Evolutionary conservation across 2,888 invertebrate genomes (phyloP).

Genomic region (Metalampra italica): DNA sequence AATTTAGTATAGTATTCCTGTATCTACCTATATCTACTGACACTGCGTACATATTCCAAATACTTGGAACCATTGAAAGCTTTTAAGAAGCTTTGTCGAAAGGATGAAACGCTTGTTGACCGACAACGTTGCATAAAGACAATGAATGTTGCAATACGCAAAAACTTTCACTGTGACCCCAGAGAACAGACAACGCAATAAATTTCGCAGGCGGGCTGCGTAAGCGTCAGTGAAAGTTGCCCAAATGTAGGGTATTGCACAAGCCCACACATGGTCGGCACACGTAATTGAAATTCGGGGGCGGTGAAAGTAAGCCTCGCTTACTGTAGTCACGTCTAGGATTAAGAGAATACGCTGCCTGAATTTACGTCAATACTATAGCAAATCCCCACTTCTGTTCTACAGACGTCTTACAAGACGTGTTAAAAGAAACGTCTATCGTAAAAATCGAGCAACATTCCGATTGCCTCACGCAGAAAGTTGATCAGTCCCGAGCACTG

Average conservation of each 20-base stretch:
- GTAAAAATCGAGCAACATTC: slow-evolving; percentile 24
- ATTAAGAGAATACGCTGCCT: neutral
- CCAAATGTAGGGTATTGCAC: slow-evolving; percentile 75
- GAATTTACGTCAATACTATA: neutral
- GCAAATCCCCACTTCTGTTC: neutral
- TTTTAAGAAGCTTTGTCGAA: too few relatives aligned
- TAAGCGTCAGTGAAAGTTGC: slow-evolving; percentile 74
- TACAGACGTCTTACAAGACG: neutral
- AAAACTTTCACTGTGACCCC: slow-evolving; percentile 70
- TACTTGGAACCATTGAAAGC: too few relatives aligned
- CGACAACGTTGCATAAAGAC: too few relatives aligned
- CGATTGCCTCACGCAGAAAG: slow-evolving; percentile 9
- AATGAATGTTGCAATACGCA: slow-evolving; percentile 12
- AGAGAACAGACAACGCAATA: slow-evolving; percentile 63
- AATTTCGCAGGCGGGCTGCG: slow-evolving; percentile 69
- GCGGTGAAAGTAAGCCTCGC: slow-evolving; percentile 66
- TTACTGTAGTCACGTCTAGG: slow-evolving; percentile 31
- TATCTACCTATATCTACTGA: too few relatives aligned
- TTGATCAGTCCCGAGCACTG: slow-evolving; percentile 1
- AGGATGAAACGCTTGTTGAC: too few relatives aligned
- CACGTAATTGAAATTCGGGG: slow-evolving; percentile 72
- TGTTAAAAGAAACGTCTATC: slow-evolving; percentile 9
- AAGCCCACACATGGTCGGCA: slow-evolving; percentile 48
- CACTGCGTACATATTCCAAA: too few relatives aligned
- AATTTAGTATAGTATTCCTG: too few relatives aligned